phyloP scores from a whole-genome alignment of 2,113 vertebrate genomes.

The Aptenodytes patagonicus region DNA sequence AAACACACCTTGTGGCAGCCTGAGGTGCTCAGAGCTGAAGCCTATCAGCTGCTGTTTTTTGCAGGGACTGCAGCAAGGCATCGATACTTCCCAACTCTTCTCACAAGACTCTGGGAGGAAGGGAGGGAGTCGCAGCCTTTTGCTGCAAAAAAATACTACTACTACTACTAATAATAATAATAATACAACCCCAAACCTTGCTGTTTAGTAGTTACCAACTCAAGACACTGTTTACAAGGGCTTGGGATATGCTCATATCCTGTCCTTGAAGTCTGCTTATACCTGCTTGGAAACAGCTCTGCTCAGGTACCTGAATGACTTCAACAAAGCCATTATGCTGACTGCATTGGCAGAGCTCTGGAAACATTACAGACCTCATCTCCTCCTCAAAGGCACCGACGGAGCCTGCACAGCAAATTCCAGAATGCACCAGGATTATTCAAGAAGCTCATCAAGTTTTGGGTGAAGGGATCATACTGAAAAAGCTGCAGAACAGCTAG shows the following conservation, averaged over 20 bases:
- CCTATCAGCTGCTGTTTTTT: neutral
- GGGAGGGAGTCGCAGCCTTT: neutral
- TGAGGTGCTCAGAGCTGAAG: neutral
- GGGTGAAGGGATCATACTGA: neutral
- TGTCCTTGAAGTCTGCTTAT: neutral
- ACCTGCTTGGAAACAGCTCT: neutral
- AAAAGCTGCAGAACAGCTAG: neutral
- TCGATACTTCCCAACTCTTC: neutral
- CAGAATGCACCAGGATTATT: neutral
- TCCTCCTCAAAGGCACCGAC: neutral
- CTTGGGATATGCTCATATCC: neutral
- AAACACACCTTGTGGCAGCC: neutral
- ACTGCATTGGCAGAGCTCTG: constrained; percentile 13
- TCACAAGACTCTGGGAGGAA: neutral
- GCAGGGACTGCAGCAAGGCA: neutral
- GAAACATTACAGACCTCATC: neutral
- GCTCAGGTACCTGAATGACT: neutral
- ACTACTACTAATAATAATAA: neutral
- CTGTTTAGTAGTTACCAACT: neutral
- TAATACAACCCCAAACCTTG: neutral
- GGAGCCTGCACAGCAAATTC: neutral
- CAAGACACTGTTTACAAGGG: neutral
- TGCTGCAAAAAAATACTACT: neutral
- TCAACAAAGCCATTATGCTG: constrained; percentile 7
- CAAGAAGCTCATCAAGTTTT: neutral